Conservation (phyloP, 2,797 vertebrate species). For the Podarcis siculus region DNA sequence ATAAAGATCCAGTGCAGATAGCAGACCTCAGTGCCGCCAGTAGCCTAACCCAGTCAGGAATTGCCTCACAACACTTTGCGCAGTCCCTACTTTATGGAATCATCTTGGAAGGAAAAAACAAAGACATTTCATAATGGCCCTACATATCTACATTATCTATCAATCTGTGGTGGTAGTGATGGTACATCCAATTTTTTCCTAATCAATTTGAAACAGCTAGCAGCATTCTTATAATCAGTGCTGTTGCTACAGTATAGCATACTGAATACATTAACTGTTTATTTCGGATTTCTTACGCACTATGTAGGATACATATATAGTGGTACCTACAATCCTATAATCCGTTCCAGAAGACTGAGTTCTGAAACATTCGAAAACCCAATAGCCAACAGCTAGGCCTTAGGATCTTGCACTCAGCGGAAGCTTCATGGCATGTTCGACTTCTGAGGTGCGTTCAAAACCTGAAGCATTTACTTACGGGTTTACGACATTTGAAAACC, state of each 20-base stretch:
- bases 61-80: not conserved
- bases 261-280: not conserved
- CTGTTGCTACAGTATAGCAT: not conserved
- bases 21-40: too few species aligned
- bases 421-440: rapidly evolving
- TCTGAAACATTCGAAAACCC: too few species aligned
- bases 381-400: too few species aligned
- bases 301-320: too few species aligned
- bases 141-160: not conserved
- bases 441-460: too few species aligned
- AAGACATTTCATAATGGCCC: not conserved
- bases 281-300: too few species aligned
- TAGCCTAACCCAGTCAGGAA: not conserved
- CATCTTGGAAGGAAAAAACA: not conserved
- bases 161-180: not conserved
- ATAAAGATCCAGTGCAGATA: too few species aligned
- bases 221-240: not conserved
- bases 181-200: not conserved
- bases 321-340: too few species aligned
- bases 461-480: too few species aligned
- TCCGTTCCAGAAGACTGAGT: too few species aligned
- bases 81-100: not conserved
- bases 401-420: too few species aligned
- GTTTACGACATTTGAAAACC: too few species aligned
- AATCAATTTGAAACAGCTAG: not conserved